Evolutionary conservation across 2,113 vertebrate species (phyloP).

Genomic region (Gambusia holbrooki): DNA sequence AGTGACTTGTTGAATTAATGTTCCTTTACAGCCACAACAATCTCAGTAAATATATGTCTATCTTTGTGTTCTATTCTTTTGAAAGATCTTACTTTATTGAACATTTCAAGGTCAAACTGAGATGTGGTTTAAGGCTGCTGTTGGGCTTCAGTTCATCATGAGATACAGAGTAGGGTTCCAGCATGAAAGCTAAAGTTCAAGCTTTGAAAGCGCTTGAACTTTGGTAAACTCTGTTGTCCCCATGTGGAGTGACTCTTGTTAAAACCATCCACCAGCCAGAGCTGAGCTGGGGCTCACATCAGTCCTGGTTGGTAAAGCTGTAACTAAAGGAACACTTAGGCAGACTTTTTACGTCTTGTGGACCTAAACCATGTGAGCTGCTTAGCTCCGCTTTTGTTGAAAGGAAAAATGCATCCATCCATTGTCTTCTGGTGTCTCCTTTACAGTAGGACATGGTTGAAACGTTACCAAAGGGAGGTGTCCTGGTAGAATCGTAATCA

Average conservation of each 20-base stretch:
- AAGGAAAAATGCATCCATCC: neutral
- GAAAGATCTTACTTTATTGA: conserved; percentile 3
- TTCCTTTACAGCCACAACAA: conserved; percentile 21
- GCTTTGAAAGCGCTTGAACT: conserved; percentile 3
- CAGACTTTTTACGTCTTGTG: neutral
- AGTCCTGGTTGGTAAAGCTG: conserved; percentile 39
- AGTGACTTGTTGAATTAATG: neutral
- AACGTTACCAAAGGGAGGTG: neutral
- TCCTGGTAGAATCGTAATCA: neutral
- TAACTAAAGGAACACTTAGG: conserved; percentile 16
- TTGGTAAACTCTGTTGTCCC: conserved; percentile 10
- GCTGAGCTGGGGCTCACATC: conserved; percentile 43
- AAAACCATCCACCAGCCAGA: conserved; percentile 23
- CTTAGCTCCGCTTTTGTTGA: neutral
- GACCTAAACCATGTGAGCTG: neutral
- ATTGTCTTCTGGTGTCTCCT: neutral
- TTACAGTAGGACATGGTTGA: neutral
- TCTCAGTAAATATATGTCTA: neutral
- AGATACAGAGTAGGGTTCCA: conserved; percentile 38
- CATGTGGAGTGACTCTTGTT: neutral
- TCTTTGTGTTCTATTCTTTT: neutral
- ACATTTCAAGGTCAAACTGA: conserved; percentile 1
- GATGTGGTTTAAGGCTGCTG: conserved; percentile 13
- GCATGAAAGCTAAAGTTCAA: conserved; percentile 49
- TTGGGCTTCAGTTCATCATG: conserved; percentile 34